Evolutionary conservation across 1,140 invertebrate species (phyloP), one percentile per base, ranked within the genome.

Genomic region (Megathymus violae): DNA sequence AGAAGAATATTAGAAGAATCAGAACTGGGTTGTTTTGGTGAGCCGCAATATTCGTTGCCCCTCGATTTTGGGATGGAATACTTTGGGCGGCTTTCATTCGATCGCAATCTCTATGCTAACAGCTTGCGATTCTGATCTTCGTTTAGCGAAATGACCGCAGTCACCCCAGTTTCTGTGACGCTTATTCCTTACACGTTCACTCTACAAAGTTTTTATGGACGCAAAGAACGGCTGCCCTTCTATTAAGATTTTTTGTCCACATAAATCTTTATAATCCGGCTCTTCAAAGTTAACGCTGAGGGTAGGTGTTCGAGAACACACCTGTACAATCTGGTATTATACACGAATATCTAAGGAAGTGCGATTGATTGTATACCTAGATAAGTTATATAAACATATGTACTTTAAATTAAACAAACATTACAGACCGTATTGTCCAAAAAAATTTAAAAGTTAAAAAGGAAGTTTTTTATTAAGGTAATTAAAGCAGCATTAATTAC

Each of bases 21-120:
- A 72, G 69, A 77, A 82, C 54, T 82, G 73, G 80, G 80, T 78
- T 86, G 85, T 85, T 85, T 82, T 70, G 76, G 74, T 64, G 51
- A 69, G 70, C 79, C 80, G 77, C 85, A 87, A 91, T 89, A 87
- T 87, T 79, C 76, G 68, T 67, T 71, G 71, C 81, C 82, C 79
- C 82, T 86, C 84, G 77, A 88, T 85, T 85, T 80, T 62, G 74
- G 80, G 83, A 88, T 88, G 82, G 80, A 88, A 87, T 88, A 85
- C 85, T 85, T 82, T 67, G 78, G 76, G 72, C 80, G 82, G 84
- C 85, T 83, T 86, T 85, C 83, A 88, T 85, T 89, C 83, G 88
- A 90, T 90, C 76, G 83, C 88, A 90, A 90, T 90, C 86, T 90
- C 88, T 90, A 90, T 90, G 88, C 88, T 90, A 90, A 90, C 85